phyloP scores from a whole-genome alignment of 2,797 vertebrate species.

The Anguilla obscura region DNA sequence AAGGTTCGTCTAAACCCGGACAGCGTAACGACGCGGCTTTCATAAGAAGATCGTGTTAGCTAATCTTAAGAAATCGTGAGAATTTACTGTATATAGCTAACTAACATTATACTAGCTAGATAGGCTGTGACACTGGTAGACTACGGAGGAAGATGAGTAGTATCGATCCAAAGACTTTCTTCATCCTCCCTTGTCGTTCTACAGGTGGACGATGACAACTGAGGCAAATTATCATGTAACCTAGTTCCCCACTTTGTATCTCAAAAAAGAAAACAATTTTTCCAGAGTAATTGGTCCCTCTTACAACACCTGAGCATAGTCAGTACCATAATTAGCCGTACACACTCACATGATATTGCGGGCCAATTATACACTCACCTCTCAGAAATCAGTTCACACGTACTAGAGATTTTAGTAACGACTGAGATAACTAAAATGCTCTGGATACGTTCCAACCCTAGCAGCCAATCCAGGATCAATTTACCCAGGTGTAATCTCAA shows the following conservation, averaged over 20 bases:
- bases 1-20: too few relatives aligned
- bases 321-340: background rate
- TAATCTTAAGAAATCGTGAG: too few relatives aligned
- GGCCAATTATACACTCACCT: background rate
- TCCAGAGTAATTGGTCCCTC: background rate
- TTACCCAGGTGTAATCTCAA: slow-evolving; percentile 1
- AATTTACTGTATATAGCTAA: too few relatives aligned
- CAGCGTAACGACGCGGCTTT: too few relatives aligned
- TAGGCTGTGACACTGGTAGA: too few relatives aligned
- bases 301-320: background rate
- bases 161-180: too few relatives aligned
- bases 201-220: background rate
- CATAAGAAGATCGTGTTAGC: too few relatives aligned
- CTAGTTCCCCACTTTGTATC: background rate
- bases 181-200: too few relatives aligned
- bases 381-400: background rate
- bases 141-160: too few relatives aligned
- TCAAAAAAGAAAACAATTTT: background rate
- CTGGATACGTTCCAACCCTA: background rate
- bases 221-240: background rate
- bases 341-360: background rate
- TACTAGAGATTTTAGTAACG: background rate
- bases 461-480: background rate
- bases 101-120: too few relatives aligned
- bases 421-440: background rate